Conservation (phyloP, 2,888 invertebrate genomes). For the Tethea ocularis region DNA sequence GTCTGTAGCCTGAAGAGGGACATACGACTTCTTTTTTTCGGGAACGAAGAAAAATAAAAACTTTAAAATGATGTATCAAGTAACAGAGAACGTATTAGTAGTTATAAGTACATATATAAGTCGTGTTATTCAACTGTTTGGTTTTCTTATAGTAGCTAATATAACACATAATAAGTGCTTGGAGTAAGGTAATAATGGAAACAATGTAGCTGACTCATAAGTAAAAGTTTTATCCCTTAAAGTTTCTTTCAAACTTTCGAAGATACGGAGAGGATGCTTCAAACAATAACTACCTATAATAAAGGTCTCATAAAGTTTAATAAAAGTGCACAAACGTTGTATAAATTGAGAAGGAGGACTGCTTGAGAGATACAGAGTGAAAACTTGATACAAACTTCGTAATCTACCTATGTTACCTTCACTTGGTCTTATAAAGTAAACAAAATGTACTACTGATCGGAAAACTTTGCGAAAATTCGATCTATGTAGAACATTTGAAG, state of each 20-base stretch:
- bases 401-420: background rate
- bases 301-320: background rate
- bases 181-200: background rate
- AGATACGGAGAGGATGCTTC: constrained; percentile 15
- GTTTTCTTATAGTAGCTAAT: too few relatives aligned
- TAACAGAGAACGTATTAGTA: too few relatives aligned
- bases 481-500: background rate
- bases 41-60: too few relatives aligned
- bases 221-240: background rate
- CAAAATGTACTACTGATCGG: background rate
- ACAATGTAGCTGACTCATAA: background rate
- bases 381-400: background rate
- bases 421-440: background rate
- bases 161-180: background rate
- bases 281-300: background rate
- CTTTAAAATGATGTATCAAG: too few relatives aligned
- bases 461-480: background rate
- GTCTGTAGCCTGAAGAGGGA: too few relatives aligned
- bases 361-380: background rate
- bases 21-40: too few relatives aligned
- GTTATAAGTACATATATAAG: too few relatives aligned
- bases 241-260: constrained; percentile 13
- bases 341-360: background rate
- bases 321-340: background rate
- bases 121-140: too few relatives aligned